Evolutionary conservation across 1,140 invertebrate genomes (phyloP).

Genomic region (Drosophila jambulina): DNA sequence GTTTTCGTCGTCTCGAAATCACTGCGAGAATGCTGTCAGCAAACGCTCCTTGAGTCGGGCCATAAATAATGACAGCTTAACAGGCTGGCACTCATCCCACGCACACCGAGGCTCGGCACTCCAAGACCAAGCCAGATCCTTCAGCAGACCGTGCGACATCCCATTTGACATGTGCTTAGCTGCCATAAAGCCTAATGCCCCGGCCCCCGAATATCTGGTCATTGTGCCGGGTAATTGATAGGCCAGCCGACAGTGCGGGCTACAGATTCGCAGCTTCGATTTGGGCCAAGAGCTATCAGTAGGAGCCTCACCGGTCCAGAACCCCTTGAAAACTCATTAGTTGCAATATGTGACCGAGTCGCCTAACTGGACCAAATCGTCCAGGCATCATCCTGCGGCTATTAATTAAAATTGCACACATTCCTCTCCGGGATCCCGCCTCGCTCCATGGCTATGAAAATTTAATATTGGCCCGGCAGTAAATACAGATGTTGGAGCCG

Average conservation of each 20-base stretch:
- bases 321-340: slow-evolving; percentile 57
- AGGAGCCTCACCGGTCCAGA: slow-evolving; percentile 4
- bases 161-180: slow-evolving; percentile 70
- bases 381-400: slow-evolving; percentile 42
- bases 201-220: slow-evolving; percentile 6
- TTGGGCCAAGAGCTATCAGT: slow-evolving; percentile 6
- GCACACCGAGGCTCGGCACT: not conserved
- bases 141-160: slow-evolving; percentile 32
- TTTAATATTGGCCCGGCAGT: slow-evolving; percentile 59
- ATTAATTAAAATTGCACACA: slow-evolving; percentile 77
- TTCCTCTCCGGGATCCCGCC: slow-evolving; percentile 25
- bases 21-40: slow-evolving; percentile 67
- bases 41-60: slow-evolving; percentile 49
- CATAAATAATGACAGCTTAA: slow-evolving; percentile 72
- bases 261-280: slow-evolving; percentile 60
- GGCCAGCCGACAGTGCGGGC: slow-evolving; percentile 30
- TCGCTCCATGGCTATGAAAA: slow-evolving; percentile 37
- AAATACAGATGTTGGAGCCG: slow-evolving; percentile 58
- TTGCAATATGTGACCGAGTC: slow-evolving; percentile 38
- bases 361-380: slow-evolving; percentile 30
- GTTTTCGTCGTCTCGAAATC: slow-evolving; percentile 58
- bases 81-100: slow-evolving; percentile 45
- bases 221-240: slow-evolving; percentile 70
- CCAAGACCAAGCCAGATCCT: slow-evolving; percentile 6
- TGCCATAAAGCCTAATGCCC: slow-evolving; percentile 53